phyloP scores from a whole-genome alignment of 2,888 invertebrate species.

The Hoplodrina ambigua region DNA sequence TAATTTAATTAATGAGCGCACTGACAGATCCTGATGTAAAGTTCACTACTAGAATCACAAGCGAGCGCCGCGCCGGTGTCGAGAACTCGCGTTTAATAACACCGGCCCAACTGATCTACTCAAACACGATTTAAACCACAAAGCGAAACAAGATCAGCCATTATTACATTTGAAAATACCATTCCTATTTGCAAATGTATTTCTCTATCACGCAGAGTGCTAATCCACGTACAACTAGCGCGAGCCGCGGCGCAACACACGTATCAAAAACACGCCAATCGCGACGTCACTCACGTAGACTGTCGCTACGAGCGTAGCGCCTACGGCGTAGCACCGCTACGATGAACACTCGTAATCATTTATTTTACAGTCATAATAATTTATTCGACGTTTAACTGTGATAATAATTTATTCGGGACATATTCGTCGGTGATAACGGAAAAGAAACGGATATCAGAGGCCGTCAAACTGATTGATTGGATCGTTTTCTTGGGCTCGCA shows the following conservation, averaged over 20 bases:
- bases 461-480: conserved; percentile 68
- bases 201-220: conserved; percentile 16
- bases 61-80: too few species aligned
- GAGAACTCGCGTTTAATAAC: conserved; percentile 1
- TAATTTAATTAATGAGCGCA: not conserved
- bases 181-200: conserved; percentile 27
- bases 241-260: conserved; percentile 13
- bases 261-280: conserved; percentile 40
- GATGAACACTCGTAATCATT: conserved; percentile 52
- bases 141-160: conserved; percentile 13
- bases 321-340: conserved; percentile 46
- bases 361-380: conserved; percentile 52
- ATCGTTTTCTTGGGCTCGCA: conserved; percentile 61
- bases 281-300: conserved; percentile 42
- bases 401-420: conserved; percentile 64
- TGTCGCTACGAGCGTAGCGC: conserved; percentile 37
- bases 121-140: conserved; percentile 19
- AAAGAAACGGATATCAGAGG: conserved; percentile 62
- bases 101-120: conserved; percentile 2
- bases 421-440: conserved; percentile 63
- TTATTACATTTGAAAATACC: conserved; percentile 30
- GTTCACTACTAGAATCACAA: not conserved
- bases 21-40: not conserved
- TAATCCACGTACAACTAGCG: conserved; percentile 25
- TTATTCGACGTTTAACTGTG: conserved; percentile 53